Evolutionary conservation across 2,888 invertebrate species (phyloP).

Genomic region (Campoletis raptor): DNA sequence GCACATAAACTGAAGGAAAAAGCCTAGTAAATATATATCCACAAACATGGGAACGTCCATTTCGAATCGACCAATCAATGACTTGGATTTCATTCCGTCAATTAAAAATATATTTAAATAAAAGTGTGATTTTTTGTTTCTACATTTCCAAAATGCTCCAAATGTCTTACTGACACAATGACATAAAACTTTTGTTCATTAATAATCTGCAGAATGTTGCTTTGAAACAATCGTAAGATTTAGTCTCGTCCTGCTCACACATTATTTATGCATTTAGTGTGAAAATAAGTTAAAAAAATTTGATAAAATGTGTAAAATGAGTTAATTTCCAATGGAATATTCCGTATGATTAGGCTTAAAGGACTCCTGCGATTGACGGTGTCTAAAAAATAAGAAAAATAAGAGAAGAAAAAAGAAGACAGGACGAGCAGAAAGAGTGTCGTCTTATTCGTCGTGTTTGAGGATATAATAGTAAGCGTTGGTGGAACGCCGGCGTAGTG

Average conservation of each 20-base stretch:
- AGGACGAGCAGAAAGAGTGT: conserved; percentile 39
- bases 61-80: neutral
- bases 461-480: conserved; percentile 74
- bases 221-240: no score
- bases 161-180: neutral
- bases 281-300: neutral
- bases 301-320: neutral
- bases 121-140: neutral
- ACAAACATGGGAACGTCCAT: conserved; percentile 2
- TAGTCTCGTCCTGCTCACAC: no score
- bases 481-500: conserved; percentile 66
- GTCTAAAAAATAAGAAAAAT: conserved; percentile 23
- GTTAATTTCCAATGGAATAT: neutral
- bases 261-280: no score
- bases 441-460: conserved; percentile 54
- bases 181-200: no score
- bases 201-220: no score
- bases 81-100: neutral
- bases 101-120: neutral
- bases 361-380: conserved; percentile 41
- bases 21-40: neutral
- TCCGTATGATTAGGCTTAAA: conserved; percentile 25
- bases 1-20: conserved; percentile 59
- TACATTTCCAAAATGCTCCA: neutral
- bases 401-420: conserved; percentile 23